phyloP scores from a whole-genome alignment of 2,888 invertebrate species.

The Oscheius onirici region DNA sequence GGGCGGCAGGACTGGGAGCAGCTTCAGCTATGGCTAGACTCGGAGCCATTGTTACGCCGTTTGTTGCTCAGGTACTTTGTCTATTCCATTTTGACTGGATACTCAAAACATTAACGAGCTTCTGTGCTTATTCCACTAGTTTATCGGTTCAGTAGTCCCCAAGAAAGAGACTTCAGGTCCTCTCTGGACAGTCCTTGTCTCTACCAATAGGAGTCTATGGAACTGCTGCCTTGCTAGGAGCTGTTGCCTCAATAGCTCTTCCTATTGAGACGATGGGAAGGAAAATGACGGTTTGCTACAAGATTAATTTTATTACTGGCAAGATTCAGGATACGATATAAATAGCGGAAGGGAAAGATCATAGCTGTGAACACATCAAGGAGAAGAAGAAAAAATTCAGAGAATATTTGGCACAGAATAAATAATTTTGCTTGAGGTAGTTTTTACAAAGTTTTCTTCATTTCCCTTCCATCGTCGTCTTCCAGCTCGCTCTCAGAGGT shows the following conservation, averaged over 20 bases:
- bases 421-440: too few relatives aligned
- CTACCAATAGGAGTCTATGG: conserved; percentile 84
- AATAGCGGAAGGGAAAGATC: not conserved
- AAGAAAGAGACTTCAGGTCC: conserved; percentile 76
- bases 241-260: conserved; percentile 81
- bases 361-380: not conserved
- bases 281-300: conserved; percentile 13
- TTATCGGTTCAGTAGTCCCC: not conserved
- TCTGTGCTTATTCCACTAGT: not conserved
- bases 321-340: not conserved
- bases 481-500: conserved; percentile 30
- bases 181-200: conserved; percentile 81
- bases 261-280: conserved; percentile 85
- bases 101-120: too few relatives aligned
- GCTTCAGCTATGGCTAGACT: conserved; percentile 89
- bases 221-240: conserved; percentile 81
- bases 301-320: not conserved
- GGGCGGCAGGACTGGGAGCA: conserved; percentile 90
- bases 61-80: conserved; percentile 85
- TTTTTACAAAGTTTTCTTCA: conserved; percentile 4
- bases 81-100: too few relatives aligned
- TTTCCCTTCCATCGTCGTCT: conserved; percentile 5
- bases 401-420: too few relatives aligned
- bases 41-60: conserved; percentile 92
- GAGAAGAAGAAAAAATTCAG: not conserved